Evolutionary conservation across 2,888 invertebrate species (phyloP).

Genomic region (Vandiemenella viatica): DNA sequence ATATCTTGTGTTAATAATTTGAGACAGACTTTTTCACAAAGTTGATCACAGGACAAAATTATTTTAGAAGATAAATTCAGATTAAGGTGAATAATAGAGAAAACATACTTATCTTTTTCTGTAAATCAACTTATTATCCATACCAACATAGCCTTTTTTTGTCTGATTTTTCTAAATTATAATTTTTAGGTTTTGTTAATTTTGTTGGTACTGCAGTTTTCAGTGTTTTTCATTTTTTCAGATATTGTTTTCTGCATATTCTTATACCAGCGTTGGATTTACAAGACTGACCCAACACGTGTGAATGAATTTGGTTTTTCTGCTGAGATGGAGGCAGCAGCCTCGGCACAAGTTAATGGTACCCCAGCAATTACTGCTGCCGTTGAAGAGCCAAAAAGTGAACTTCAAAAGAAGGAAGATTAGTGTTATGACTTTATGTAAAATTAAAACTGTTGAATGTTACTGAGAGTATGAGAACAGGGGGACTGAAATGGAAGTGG

Average conservation of each 20-base stretch:
- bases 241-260: conserved; percentile 98
- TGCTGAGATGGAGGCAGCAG: conserved; percentile 62
- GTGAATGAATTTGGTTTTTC: conserved; percentile 98
- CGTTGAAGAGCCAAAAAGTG: conserved; percentile 9
- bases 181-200: background rate
- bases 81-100: too few species aligned
- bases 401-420: conserved; percentile 18
- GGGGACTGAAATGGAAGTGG: too few species aligned
- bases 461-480: too few species aligned
- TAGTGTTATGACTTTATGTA: too few species aligned
- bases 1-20: too few species aligned
- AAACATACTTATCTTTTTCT: too few species aligned
- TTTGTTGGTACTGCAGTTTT: background rate
- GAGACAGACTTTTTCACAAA: too few species aligned
- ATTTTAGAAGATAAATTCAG: too few species aligned
- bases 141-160: too few species aligned
- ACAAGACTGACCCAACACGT: conserved; percentile 87
- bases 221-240: conserved; percentile 29
- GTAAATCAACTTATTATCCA: too few species aligned
- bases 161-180: background rate
- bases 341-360: background rate
- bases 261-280: conserved; percentile 97
- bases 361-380: conserved; percentile 2
- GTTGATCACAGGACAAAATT: too few species aligned
- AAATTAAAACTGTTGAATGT: too few species aligned